phyloP scores from a whole-genome alignment of 2,113 vertebrate genomes.

The Parus major region DNA sequence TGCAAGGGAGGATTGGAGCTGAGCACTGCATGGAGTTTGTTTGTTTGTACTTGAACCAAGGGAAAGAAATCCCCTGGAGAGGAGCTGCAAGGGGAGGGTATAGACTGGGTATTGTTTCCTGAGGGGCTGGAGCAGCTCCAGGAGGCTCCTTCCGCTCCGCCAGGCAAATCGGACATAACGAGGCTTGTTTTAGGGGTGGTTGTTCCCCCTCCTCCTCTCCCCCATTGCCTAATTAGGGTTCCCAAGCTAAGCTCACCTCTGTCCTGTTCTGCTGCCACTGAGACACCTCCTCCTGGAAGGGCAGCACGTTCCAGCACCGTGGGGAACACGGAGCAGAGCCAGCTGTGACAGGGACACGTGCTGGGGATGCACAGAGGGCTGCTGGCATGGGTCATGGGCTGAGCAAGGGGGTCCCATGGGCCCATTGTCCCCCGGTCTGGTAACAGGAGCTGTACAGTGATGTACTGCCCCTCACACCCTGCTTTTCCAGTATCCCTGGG shows the following conservation, averaged over 20 bases:
- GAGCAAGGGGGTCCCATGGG: neutral
- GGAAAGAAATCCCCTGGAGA: slow-evolving; percentile 42
- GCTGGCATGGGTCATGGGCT: neutral
- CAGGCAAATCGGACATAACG: slow-evolving; percentile 36
- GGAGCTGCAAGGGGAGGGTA: slow-evolving; percentile 14
- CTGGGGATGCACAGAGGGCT: neutral
- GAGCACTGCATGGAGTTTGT: neutral
- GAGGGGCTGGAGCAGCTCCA: slow-evolving; percentile 43
- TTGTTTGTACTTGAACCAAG: slow-evolving; percentile 51
- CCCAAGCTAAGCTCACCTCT: neutral
- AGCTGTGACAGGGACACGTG: fast-evolving
- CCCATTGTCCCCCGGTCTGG: neutral
- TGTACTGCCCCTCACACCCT: neutral
- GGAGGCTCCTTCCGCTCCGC: slow-evolving; percentile 9
- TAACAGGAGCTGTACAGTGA: neutral
- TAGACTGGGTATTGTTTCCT: slow-evolving; percentile 36
- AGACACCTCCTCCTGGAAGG: neutral
- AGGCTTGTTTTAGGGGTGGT: slow-evolving; percentile 31
- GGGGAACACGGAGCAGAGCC: neutral
- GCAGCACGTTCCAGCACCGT: fast-evolving
- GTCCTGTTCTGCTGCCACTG: neutral
- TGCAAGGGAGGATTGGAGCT: neutral
- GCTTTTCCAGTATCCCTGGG: neutral
- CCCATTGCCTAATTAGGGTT: slow-evolving; percentile 15
- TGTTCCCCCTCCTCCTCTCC: slow-evolving; percentile 3